A percentile compares a stretch with the other conserved stretches of the same genome.
Conservation (phyloP, 2,113 vertebrate species). For the Platycercus adscitus region DNA sequence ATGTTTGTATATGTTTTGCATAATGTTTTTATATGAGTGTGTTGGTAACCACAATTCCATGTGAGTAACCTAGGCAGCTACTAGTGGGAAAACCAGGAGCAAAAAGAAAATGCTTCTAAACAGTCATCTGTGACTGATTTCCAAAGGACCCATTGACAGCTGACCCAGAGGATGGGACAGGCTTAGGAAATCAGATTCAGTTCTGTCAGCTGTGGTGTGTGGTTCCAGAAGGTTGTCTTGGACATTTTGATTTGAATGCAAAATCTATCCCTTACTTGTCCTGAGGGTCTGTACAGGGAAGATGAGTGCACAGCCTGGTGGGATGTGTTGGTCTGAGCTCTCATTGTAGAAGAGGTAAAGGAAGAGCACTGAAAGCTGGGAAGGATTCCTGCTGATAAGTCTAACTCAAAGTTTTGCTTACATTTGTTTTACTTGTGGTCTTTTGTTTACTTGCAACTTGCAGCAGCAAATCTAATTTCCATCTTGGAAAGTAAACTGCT, state of each 20-base stretch:
- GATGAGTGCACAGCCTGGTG: too few relatives aligned
- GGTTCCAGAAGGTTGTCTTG: neutral
- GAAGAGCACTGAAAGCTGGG: neutral
- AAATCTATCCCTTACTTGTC: neutral
- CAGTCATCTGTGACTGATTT: neutral
- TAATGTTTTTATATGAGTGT: neutral
- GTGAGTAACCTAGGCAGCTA: neutral
- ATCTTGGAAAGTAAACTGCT: neutral
- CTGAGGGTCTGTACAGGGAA: neutral
- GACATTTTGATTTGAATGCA: neutral
- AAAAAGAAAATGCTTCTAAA: neutral
- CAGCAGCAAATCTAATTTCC: neutral
- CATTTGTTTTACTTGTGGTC: neutral
- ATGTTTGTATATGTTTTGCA: neutral
- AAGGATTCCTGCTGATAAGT: neutral
- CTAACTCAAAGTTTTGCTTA: neutral
- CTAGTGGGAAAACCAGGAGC: neutral
- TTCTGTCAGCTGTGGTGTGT: neutral
- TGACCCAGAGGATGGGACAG: neutral
- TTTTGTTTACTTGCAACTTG: neutral
- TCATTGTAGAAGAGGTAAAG: neutral
- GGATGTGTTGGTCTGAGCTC: neutral
- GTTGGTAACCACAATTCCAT: neutral
- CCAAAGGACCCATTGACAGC: neutral
- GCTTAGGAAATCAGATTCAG: neutral